Evolutionary conservation across 2,888 invertebrate species (phyloP).

Genomic region (Drosophila koepferae): DNA sequence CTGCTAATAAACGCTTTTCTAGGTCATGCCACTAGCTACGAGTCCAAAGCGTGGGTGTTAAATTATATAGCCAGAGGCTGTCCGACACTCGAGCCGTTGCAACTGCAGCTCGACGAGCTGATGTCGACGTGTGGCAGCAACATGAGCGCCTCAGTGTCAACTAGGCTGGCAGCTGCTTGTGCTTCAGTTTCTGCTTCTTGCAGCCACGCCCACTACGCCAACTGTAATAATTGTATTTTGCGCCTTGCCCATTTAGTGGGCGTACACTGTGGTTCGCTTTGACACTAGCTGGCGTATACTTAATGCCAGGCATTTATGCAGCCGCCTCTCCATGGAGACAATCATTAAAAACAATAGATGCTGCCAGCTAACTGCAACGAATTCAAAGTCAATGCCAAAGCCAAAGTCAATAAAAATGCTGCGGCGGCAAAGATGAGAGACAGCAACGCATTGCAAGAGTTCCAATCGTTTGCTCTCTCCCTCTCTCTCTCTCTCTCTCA

Average conservation of each 20-base stretch:
- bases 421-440: constrained; percentile 76
- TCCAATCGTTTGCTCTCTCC: constrained; percentile 28
- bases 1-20: constrained; percentile 62
- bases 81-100: constrained; percentile 44
- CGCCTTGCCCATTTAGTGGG: constrained; percentile 51
- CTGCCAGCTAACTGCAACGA: constrained; percentile 23
- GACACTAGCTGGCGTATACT: constrained; percentile 71
- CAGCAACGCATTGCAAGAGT: constrained; percentile 34
- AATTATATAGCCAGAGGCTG: constrained; percentile 71
- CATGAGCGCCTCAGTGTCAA: constrained; percentile 72
- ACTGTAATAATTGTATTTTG: constrained; percentile 75
- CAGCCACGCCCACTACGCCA: constrained; percentile 4
- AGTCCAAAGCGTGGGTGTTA: constrained; percentile 67
- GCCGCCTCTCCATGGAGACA: constrained; percentile 59
- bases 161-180: constrained; percentile 26
- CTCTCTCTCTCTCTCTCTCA: neutral
- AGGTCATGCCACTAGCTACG: constrained; percentile 22
- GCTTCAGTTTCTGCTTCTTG: constrained; percentile 1
- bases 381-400: constrained; percentile 54
- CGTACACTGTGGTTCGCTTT: constrained; percentile 56
- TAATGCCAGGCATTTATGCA: constrained; percentile 60
- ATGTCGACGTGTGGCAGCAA: constrained; percentile 57
- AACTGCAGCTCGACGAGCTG: constrained; percentile 30
- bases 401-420: constrained; percentile 69
- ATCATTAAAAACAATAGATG: constrained; percentile 65